Conservation (phyloP, 2,113 vertebrate species). For the Triplophysa rosa region DNA sequence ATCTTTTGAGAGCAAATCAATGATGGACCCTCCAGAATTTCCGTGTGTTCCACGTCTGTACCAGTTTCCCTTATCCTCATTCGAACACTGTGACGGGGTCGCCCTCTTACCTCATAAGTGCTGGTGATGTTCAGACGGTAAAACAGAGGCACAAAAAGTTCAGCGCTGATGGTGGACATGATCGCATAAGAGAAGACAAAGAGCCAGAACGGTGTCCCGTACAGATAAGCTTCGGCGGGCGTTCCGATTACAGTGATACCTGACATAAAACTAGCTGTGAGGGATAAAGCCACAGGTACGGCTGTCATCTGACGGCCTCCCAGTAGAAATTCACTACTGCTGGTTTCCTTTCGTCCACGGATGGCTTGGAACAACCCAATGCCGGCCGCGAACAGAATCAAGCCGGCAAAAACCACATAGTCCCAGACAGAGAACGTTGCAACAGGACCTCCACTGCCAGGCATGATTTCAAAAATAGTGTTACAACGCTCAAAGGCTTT, state of each 20-base stretch:
- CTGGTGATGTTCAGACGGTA: conserved; percentile 78
- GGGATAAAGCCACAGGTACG: conserved; percentile 79
- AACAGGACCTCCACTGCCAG: conserved; percentile 67
- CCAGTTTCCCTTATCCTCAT: neutral
- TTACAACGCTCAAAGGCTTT: neutral
- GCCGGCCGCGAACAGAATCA: conserved; percentile 64
- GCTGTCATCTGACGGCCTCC: conserved; percentile 78
- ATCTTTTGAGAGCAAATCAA: neutral
- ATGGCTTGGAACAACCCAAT: conserved; percentile 77
- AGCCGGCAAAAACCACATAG: conserved; percentile 77
- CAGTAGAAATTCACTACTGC: conserved; percentile 73
- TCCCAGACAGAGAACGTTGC: conserved; percentile 76
- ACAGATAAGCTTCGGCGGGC: conserved; percentile 74
- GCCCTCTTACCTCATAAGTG: conserved; percentile 74
- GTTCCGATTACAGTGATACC: conserved; percentile 81
- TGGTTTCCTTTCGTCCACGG: conserved; percentile 66
- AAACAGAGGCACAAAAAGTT: conserved; percentile 79
- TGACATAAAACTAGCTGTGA: conserved; percentile 83
- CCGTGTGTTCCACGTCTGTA: neutral
- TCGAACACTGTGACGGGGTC: neutral
- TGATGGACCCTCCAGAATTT: neutral
- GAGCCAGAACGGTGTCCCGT: conserved; percentile 73
- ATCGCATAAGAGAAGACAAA: conserved; percentile 74
- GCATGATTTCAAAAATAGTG: conserved; percentile 57
- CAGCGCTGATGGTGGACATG: conserved; percentile 74